Conservation (phyloP, 2,797 vertebrate genomes). For the Coreius guichenoti region DNA sequence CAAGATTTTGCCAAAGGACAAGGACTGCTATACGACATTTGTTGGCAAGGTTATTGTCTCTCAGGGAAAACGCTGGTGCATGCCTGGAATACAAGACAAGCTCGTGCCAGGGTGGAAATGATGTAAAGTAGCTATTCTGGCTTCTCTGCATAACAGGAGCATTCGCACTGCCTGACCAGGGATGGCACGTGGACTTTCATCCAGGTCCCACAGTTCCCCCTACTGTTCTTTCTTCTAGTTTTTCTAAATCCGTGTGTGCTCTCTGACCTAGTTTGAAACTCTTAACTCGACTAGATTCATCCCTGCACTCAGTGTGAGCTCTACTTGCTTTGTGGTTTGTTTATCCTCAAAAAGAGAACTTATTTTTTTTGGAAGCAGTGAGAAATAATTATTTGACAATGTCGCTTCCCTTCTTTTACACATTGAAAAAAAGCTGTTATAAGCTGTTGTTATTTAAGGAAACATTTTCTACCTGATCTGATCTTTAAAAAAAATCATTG, state of each 20-base stretch:
- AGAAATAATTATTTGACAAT: conserved; percentile 26
- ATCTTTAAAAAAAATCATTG: not conserved
- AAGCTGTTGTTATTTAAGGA: not conserved
- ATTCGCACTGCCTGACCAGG: conserved; percentile 31
- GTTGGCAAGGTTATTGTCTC: conserved; percentile 43
- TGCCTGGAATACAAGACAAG: conserved; percentile 32
- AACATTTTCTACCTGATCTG: not conserved
- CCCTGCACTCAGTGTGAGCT: conserved; percentile 40
- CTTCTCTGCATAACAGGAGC: conserved; percentile 43
- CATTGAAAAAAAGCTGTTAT: not conserved
- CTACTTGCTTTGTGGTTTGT: conserved; percentile 37
- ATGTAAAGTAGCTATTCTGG: conserved; percentile 41
- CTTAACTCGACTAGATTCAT: conserved; percentile 41
- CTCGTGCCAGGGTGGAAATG: conserved; percentile 29
- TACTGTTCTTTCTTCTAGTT: conserved; percentile 39
- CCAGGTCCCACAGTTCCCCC: conserved; percentile 31
- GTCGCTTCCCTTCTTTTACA: not conserved
- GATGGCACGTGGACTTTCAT: conserved; percentile 21
- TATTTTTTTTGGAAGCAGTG: not conserved
- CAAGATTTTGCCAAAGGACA: conserved; percentile 37
- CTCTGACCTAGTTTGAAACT: conserved; percentile 63
- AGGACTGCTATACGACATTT: conserved; percentile 34
- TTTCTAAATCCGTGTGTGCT: conserved; percentile 48
- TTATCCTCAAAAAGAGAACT: conserved; percentile 34
- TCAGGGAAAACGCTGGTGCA: conserved; percentile 44